Evolutionary conservation across 2,888 invertebrate species (phyloP), one percentile per base, ranked within the genome.

Genomic region (Odontocolon sp.): DNA sequence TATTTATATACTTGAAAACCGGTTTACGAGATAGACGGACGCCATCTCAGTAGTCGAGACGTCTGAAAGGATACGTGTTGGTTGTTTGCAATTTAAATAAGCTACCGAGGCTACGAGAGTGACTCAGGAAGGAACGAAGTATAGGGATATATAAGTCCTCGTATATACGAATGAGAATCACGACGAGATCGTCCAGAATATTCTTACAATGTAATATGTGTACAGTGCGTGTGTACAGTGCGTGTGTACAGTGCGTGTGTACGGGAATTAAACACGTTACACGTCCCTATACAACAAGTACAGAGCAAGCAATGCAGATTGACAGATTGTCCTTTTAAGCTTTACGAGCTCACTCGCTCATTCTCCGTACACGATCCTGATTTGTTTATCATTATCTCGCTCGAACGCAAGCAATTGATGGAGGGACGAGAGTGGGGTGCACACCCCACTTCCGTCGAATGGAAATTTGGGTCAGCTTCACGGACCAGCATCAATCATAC

Each of bases 391-490:
- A 47, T 70, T 67, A 63, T 75, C 36, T 45, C 63, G 9, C 64
- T 69, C 66, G 57, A 66, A 23, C 31, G 16, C 14, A 11, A 6
- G 61, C 70, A 66, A 76, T 76, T 80, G 75, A 61, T 77, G 77
- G 56, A 72, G 68, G 36, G n/a, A 38, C 42, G 61, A 54, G 33
- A 47, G 26, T 64, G 72, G 74, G 73, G 52, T 38, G 40, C 16
- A 33, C 61, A 59, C 54, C 33, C 66, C 57, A 73, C 38, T 77
- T 82, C 77, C 78, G 78, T 59, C 57, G 66, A 69, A 61, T 26
- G 57, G 67, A 79, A 78, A 82, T 80, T 80, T 76, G 79, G 81
- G 80, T 82, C 80, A 77, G 63, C 52, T 47, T 26, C 52, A 47
- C 50, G 26, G 33, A 2, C 9, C 8, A 68, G 28, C 11, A 66